Percentiles rank a stretch among this genome's conserved stretches.
Conservation (phyloP, 2,888 invertebrate genomes). For the Oxycera nigricornis region DNA sequence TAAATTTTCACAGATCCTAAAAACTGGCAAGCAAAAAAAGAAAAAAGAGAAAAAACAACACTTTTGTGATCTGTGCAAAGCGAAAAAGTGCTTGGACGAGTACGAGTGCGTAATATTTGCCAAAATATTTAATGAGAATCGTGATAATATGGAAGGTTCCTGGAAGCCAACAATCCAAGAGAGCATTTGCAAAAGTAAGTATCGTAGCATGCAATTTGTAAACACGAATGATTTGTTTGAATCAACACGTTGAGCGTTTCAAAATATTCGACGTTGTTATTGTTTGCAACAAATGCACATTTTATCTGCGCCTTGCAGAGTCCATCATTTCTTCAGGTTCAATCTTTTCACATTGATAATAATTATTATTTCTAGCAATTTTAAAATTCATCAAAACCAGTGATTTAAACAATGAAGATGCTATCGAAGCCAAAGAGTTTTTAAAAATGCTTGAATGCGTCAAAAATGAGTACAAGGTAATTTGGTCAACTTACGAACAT, state of each 20-base stretch:
- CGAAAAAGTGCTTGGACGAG: constrained; percentile 60
- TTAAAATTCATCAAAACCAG: constrained; percentile 60
- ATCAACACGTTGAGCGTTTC: no score
- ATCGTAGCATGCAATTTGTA: no score
- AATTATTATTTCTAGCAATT: constrained; percentile 56
- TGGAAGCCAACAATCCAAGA: constrained; percentile 71
- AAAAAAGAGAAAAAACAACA: constrained; percentile 5
- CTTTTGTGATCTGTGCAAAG: constrained; percentile 62
- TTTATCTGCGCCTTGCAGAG: no score
- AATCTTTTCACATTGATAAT: no score
- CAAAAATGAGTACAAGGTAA: constrained; percentile 71
- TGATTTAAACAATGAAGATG: constrained; percentile 51
- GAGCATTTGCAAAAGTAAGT: constrained; percentile 64
- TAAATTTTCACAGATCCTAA: constrained; percentile 21
- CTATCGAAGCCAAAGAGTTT: constrained; percentile 65
- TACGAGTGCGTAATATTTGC: constrained; percentile 68
- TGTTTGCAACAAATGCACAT: no score
- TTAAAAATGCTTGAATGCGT: constrained; percentile 66
- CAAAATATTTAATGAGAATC: constrained; percentile 59
- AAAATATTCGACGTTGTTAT: no score
- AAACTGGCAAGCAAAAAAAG: constrained; percentile 38
- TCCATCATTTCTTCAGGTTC: no score
- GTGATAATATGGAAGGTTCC: constrained; percentile 66
- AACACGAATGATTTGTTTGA: no score
- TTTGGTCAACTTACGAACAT: background rate